phyloP scores from a whole-genome alignment of 1,140 invertebrate species.

The Metopolophium dirhodum region DNA sequence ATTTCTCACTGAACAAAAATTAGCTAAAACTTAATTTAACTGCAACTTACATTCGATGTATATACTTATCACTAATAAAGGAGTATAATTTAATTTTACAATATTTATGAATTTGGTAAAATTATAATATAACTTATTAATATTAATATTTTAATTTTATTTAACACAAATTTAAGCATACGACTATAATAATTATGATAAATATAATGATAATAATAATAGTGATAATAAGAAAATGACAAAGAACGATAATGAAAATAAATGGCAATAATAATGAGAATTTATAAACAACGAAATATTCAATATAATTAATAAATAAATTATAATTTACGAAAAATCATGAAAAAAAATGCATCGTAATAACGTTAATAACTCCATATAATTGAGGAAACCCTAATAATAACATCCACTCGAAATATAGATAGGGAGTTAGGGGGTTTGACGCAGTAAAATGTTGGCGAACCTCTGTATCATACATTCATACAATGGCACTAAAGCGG shows the following conservation, averaged over 20 bases:
- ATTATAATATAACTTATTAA: neutral
- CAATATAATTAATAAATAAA: neutral
- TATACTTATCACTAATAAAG: neutral
- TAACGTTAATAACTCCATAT: neutral
- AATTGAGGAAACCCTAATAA: neutral
- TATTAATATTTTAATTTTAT: neutral
- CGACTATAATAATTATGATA: neutral
- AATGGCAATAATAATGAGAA: neutral
- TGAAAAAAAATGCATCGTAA: neutral
- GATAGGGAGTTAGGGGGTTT: neutral
- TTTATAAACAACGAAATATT: neutral
- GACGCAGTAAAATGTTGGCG: neutral
- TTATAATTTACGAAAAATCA: neutral
- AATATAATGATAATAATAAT: neutral
- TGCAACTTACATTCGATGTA: neutral
- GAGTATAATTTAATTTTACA: neutral
- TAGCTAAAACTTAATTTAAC: slow-evolving; percentile 12
- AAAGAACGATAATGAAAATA: slow-evolving; percentile 9
- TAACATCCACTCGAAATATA: neutral
- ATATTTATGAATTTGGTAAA: neutral
- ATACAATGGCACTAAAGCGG: neutral
- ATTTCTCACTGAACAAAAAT: slow-evolving; percentile 34
- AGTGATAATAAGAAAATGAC: neutral
- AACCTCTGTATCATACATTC: neutral
- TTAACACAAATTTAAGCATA: neutral